These are phyloP conservation scores for Gymnodraco acuticeps DNA, from an alignment of 2,797 vertebrate genomes.

Conservation along the genomic window DNA sequence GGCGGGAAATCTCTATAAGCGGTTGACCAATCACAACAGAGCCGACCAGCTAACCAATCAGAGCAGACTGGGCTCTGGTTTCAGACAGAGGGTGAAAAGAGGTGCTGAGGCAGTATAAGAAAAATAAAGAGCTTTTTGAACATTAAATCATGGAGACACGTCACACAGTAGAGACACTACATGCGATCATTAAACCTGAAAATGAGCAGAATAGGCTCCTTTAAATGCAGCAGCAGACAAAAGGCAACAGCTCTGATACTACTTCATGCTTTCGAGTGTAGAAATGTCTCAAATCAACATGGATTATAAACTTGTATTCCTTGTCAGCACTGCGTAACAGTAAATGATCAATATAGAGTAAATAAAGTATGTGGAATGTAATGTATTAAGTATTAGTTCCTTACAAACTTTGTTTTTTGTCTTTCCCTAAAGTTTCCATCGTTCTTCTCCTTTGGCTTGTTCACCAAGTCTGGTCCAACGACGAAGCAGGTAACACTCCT, in stretches of 20 bases:
- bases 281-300: background rate
- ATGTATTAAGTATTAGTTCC: background rate
- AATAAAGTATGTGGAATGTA: background rate
- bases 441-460: constrained; percentile 89
- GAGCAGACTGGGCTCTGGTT: too few relatives aligned
- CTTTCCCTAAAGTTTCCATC: constrained; percentile 83
- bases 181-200: too few relatives aligned
- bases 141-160: too few relatives aligned
- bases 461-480: constrained; percentile 89
- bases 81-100: too few relatives aligned
- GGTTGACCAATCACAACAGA: too few relatives aligned
- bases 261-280: background rate
- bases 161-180: too few relatives aligned
- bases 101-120: too few relatives aligned
- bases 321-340: background rate
- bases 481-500: constrained; percentile 86
- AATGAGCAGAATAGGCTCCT: too few relatives aligned
- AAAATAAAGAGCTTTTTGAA: too few relatives aligned
- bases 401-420: background rate
- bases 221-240: background rate
- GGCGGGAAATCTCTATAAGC: too few relatives aligned
- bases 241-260: constrained; percentile 3
- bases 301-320: background rate
- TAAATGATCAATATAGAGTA: too few relatives aligned
- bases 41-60: too few relatives aligned